These are phyloP conservation scores for Phortica variegata DNA, from an alignment of 1,140 invertebrate genomes.

Conservation along the genomic window DNA sequence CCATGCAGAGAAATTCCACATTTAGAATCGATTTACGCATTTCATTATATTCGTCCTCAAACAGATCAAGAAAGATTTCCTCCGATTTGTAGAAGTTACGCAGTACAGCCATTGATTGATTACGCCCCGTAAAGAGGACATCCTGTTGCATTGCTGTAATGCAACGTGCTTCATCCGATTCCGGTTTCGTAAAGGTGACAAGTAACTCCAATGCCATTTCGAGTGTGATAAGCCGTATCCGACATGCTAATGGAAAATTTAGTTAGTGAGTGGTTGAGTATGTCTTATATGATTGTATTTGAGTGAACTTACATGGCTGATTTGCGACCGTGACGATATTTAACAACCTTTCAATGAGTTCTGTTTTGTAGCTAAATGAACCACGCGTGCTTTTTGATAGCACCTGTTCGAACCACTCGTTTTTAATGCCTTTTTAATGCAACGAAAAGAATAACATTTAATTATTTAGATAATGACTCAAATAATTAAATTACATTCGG, in stretches of 20 bases:
- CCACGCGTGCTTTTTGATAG: slow-evolving; percentile 56
- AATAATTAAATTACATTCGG: slow-evolving; percentile 21
- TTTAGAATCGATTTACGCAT: slow-evolving; percentile 85
- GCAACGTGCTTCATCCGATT: slow-evolving; percentile 58
- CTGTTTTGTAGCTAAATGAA: slow-evolving; percentile 66
- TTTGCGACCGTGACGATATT: slow-evolving; percentile 78
- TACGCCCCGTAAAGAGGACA: slow-evolving; percentile 67
- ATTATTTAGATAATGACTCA: background rate
- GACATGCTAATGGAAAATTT: slow-evolving; percentile 62
- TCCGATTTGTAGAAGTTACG: slow-evolving; percentile 96
- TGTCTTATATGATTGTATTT: too few relatives aligned
- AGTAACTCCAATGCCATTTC: slow-evolving; percentile 84
- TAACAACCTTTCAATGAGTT: slow-evolving; percentile 76
- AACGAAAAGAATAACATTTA: background rate
- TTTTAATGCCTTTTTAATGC: slow-evolving; percentile 67
- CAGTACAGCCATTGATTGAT: slow-evolving; percentile 82
- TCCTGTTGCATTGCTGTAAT: slow-evolving; percentile 59
- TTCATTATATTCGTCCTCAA: slow-evolving; percentile 96
- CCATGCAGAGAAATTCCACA: slow-evolving; percentile 92
- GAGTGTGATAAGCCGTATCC: slow-evolving; percentile 88
- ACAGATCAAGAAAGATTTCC: slow-evolving; percentile 98
- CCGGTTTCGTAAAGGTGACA: slow-evolving; percentile 61
- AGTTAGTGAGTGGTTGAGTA: too few relatives aligned
- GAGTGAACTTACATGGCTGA: slow-evolving; percentile 68
- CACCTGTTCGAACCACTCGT: slow-evolving; percentile 71